Base-by-base conservation (phyloP, 2,888 invertebrate species). In the Ecdyonurus torrentis region DNA sequence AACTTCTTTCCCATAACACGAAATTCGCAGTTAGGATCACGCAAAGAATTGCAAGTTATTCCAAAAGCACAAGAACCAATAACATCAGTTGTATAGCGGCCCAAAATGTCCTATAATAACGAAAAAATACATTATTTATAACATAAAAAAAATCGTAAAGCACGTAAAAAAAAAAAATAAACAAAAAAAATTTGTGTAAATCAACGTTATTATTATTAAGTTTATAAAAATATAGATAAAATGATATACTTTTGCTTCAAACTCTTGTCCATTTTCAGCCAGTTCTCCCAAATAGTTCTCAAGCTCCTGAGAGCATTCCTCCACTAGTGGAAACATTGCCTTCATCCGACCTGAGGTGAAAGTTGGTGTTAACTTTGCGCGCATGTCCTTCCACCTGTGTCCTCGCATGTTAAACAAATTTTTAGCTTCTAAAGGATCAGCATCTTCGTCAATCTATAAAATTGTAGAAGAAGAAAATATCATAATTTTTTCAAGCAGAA, bases 11-110 rank as follows among this genome's bases (percentile, higher is more conserved):
- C 79, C 67, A 75, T 73, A 52, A 73, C 65, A 66, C 75, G 75
- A 70, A 83, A 83, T 67, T 81, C 79, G 0, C 81, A 79, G 60
- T 79, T 72, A 0, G 78, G 75, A 70, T 81, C 75, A 58, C 76
- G 74, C 67, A 83, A 79, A 37, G 79, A 79, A 68, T 83, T 79
- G 67, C 81, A 80, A 66, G 82, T 79, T n/a, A 83, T 74, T 23
- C 83, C 83, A 69, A 83, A 83, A 15, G 82, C 83, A 64, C 81
- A 79, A 61, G 77, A 79, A 0, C 81, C 82, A 25, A 83, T 81
- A 1, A 83, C 81, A 69, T 83, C 83, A 72, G 83, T 82, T 1
- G 81, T 78, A 68, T 80, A 83, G 67, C 79, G 78, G 2, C 81
- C 81, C 66, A 80, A 77, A 63, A 81, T 76, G 59, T 81, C 80